Evolutionary conservation across 2,888 invertebrate species (phyloP).

Genomic region (Eupithecia subfuscata): DNA sequence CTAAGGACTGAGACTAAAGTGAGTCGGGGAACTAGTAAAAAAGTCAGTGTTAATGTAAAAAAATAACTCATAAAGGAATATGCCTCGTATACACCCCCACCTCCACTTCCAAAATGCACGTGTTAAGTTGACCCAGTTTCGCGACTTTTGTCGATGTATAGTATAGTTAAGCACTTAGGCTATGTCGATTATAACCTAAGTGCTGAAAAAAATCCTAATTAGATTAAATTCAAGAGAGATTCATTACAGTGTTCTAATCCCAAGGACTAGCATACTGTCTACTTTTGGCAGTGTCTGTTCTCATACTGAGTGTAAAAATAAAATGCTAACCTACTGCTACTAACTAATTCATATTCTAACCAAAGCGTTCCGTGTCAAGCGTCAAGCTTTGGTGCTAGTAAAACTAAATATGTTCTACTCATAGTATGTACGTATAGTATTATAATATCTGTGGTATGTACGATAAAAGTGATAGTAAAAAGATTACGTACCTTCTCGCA

Average conservation of each 20-base stretch:
- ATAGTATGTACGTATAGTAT: background rate
- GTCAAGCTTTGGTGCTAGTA: background rate
- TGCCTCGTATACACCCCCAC: background rate
- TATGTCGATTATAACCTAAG: background rate
- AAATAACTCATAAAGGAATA: background rate
- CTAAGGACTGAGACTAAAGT: background rate
- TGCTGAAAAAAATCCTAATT: background rate
- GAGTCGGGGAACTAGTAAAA: background rate
- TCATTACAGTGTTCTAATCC: background rate
- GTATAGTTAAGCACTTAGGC: too few species aligned
- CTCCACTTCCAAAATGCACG: background rate
- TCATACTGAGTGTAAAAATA: constrained; percentile 7
- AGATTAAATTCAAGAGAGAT: background rate
- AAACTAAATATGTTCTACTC: background rate
- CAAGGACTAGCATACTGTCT: background rate
- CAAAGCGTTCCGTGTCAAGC: background rate
- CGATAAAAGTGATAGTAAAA: constrained; percentile 21
- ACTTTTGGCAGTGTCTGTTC: background rate
- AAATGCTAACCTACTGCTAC: constrained; percentile 6
- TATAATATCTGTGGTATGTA: too few species aligned
- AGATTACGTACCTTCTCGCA: constrained; percentile 36
- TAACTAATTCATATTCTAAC: constrained; percentile 4
- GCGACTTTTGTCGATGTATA: background rate
- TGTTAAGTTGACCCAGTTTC: background rate
- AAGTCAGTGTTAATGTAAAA: background rate